phyloP scores from a whole-genome alignment of 2,888 invertebrate genomes.

The Deilephila elpenor region DNA sequence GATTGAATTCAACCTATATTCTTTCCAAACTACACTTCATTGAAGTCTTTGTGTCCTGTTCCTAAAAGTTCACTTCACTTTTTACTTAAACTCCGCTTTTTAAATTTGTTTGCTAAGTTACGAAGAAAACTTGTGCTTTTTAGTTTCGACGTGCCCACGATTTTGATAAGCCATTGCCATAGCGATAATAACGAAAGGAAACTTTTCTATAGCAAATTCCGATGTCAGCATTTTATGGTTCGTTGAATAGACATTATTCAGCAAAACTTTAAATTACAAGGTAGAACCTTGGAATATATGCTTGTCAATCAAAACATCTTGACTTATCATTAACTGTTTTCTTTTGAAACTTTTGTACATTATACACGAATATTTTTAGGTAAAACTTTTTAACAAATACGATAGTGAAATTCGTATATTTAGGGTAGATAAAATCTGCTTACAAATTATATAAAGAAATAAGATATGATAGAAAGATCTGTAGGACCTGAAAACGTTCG shows the following conservation, averaged over 20 bases:
- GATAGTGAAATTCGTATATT: too few relatives aligned
- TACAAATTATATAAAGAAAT: background rate
- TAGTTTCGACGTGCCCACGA: constrained; percentile 8
- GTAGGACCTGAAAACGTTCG: too few relatives aligned
- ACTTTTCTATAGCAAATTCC: background rate
- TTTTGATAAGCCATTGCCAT: constrained; percentile 16
- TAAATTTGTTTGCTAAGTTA: constrained; percentile 15
- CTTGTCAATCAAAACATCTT: background rate
- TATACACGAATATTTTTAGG: too few relatives aligned
- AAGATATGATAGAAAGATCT: background rate
- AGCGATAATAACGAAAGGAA: background rate
- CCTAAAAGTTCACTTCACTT: constrained; percentile 8
- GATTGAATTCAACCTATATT: background rate
- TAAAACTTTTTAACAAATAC: too few relatives aligned
- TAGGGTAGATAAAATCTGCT: background rate
- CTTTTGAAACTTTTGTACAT: too few relatives aligned
- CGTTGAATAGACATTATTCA: background rate
- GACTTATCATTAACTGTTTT: too few relatives aligned
- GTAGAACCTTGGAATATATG: background rate
- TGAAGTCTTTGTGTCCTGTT: background rate
- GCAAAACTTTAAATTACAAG: background rate
- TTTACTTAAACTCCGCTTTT: constrained; percentile 3
- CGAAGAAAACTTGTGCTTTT: constrained; percentile 3
- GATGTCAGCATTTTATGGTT: constrained; percentile 1
- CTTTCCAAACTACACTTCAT: background rate